These are phyloP conservation scores for Tromatobia lineatoria DNA, from an alignment of 2,888 invertebrate species.

Conservation along the genomic window DNA sequence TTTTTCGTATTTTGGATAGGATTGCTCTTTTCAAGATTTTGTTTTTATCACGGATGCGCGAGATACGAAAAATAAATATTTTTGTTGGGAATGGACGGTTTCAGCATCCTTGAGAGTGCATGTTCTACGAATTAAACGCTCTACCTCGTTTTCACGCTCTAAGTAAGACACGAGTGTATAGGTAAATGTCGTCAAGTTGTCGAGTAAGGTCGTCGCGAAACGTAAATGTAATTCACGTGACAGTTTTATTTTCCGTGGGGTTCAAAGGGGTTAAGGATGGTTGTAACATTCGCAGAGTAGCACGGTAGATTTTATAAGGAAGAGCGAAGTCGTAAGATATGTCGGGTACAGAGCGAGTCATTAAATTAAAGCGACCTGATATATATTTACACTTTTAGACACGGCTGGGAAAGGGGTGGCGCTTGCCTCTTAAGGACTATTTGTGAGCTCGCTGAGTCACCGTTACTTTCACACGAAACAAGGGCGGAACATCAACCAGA, in stretches of 20 bases:
- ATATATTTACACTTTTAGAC: conserved; percentile 83
- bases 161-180: background rate
- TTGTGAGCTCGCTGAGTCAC: conserved; percentile 88
- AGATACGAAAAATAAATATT: background rate
- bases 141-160: background rate
- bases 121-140: background rate
- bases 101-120: background rate
- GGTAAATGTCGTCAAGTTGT: conserved; percentile 10
- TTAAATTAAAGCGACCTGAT: conserved; percentile 35
- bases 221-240: conserved; percentile 44
- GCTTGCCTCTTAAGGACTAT: conserved; percentile 89
- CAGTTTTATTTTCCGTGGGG: conserved; percentile 33
- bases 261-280: conserved; percentile 7
- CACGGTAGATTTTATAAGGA: background rate
- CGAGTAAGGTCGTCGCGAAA: background rate
- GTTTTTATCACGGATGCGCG: background rate
- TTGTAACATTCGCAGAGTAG: background rate
- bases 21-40: background rate
- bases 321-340: background rate
- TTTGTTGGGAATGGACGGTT: background rate
- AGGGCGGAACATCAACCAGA: conserved; percentile 86
- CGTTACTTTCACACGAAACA: conserved; percentile 85
- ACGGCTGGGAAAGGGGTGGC: conserved; percentile 87
- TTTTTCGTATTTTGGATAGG: background rate
- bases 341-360: conserved; percentile 22